Evolutionary conservation across 2,888 invertebrate species (phyloP).

Genomic region (Dolichomitus sp.): DNA sequence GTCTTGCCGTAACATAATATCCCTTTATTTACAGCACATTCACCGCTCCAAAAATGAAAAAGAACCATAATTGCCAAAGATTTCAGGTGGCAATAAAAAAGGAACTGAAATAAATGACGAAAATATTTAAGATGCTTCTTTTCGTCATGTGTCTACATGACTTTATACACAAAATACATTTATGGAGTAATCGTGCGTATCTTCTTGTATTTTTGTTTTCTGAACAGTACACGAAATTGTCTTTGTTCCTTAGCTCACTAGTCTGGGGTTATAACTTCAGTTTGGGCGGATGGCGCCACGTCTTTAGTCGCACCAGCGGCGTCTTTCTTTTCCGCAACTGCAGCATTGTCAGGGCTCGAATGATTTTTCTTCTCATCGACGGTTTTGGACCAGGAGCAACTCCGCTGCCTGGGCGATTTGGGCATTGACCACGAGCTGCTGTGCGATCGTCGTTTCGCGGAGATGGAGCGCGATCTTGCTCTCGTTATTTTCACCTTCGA

Average conservation of each 20-base stretch:
- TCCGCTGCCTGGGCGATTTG: slow-evolving; percentile 83
- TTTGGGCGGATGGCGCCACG: slow-evolving; percentile 54
- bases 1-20: slow-evolving; percentile 1
- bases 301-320: slow-evolving; percentile 15
- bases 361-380: slow-evolving; percentile 51
- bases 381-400: slow-evolving; percentile 88
- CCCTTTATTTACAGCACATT: slow-evolving; percentile 16
- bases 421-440: slow-evolving; percentile 90
- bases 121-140: neutral
- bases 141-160: neutral
- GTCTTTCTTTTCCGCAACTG: slow-evolving; percentile 25
- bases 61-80: slow-evolving; percentile 5
- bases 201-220: neutral
- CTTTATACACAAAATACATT: neutral
- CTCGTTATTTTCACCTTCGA: slow-evolving; percentile 78
- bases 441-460: slow-evolving; percentile 81
- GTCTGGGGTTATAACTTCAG: slow-evolving; percentile 68
- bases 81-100: slow-evolving; percentile 3
- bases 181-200: neutral
- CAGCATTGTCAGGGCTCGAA: slow-evolving; percentile 38
- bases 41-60: neutral
- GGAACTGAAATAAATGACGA: neutral
- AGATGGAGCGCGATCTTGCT: slow-evolving; percentile 76
- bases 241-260: slow-evolving; percentile 46
- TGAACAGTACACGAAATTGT: neutral